phyloP scores from a whole-genome alignment of 2,888 invertebrate genomes.

The Mantis religiosa region DNA sequence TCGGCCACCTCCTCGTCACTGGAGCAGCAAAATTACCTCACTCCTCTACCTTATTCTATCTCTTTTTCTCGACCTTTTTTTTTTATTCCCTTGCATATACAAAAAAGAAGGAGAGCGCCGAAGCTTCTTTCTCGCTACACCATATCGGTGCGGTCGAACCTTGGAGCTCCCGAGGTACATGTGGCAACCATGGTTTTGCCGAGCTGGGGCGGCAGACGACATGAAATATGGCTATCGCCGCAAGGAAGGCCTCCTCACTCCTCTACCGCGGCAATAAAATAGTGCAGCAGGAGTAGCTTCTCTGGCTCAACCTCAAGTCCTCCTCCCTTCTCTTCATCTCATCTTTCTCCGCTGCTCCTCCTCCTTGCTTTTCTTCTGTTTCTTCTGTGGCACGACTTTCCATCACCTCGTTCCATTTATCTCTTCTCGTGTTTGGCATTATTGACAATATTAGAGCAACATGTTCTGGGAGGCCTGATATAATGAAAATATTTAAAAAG shows the following conservation, averaged over 20 bases:
- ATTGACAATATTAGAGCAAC: conserved; percentile 16
- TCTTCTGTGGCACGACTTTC: neutral
- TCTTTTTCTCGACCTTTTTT: neutral
- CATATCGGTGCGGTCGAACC: neutral
- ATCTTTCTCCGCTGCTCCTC: conserved; percentile 4
- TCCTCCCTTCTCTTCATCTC: neutral
- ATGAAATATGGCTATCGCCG: conserved; percentile 35
- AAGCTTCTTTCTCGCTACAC: conserved; percentile 6
- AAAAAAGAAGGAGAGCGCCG: neutral
- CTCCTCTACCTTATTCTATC: conserved; percentile 6
- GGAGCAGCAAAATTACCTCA: conserved; percentile 19
- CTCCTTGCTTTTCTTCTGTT: neutral
- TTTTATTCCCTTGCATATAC: conserved; percentile 9
- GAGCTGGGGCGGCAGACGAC: conserved; percentile 33
- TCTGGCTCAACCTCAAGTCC: neutral
- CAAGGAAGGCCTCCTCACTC: conserved; percentile 23
- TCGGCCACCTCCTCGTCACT: conserved; percentile 22
- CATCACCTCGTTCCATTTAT: neutral
- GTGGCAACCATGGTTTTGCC: conserved; percentile 25
- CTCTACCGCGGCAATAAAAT: conserved; percentile 14
- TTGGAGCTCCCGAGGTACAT: neutral
- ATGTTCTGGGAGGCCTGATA: neutral
- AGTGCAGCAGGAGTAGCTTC: neutral
- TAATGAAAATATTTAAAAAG: neutral
- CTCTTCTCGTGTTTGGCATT: neutral